Evolutionary conservation across 2,797 vertebrate genomes (phyloP).

Genomic region (Merluccius polli): DNA sequence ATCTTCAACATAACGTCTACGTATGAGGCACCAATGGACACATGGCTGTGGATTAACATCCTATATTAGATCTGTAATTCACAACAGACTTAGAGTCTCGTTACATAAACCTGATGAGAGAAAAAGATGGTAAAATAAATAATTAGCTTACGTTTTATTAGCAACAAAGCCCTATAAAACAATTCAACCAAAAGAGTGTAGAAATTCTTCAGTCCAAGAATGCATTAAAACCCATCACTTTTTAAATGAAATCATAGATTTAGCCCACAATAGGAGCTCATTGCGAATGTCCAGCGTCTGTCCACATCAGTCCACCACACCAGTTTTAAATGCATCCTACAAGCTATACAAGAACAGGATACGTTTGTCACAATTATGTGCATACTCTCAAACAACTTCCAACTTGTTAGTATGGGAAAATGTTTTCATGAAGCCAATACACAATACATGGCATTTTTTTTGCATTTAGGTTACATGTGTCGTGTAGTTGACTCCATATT

Average conservation of each 20-base stretch:
- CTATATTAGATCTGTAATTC: background rate
- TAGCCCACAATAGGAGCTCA: constrained; percentile 24
- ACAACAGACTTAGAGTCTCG: background rate
- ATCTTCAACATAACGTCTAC: background rate
- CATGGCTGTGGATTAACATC: too few relatives aligned
- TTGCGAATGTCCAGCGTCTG: constrained; percentile 33
- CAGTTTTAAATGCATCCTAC: constrained; percentile 31
- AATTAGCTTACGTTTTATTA: constrained; percentile 87
- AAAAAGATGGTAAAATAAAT: constrained; percentile 51
- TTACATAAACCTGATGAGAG: constrained; percentile 11
- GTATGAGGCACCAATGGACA: too few relatives aligned
- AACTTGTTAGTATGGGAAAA: constrained; percentile 3
- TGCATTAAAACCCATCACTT: constrained; percentile 41
- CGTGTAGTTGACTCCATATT: background rate
- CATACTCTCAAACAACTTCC: constrained; percentile 36
- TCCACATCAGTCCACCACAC: constrained; percentile 50
- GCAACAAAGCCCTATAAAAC: constrained; percentile 79
- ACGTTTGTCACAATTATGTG: constrained; percentile 29
- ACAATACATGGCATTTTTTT: constrained; percentile 52
- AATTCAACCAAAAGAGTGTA: constrained; percentile 70
- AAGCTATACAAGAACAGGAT: background rate
- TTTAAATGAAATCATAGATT: constrained; percentile 41
- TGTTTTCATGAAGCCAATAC: constrained; percentile 52
- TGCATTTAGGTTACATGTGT: constrained; percentile 42
- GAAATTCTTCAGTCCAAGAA: constrained; percentile 61